phyloP scores from a whole-genome alignment of 2,888 invertebrate species.

The Stenurella melanura region DNA sequence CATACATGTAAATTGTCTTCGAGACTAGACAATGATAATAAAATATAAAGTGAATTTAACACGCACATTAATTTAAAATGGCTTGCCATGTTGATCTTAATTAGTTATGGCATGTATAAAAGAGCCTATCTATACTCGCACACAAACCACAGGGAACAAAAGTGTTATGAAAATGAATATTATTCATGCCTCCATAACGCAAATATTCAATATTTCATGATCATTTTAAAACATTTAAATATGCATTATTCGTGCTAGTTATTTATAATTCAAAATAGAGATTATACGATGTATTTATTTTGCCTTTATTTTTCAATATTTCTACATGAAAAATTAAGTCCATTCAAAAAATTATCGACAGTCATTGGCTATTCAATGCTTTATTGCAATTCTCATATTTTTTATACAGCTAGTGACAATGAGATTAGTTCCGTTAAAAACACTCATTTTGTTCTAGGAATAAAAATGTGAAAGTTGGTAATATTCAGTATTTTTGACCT shows the following conservation, averaged over 20 bases:
- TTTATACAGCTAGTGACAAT: no score
- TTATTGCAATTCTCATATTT: no score
- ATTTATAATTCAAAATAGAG: neutral
- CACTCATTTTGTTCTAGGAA: no score
- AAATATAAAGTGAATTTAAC: neutral
- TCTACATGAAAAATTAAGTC: no score
- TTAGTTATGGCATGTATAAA: neutral
- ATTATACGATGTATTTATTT: neutral
- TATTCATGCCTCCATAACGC: neutral
- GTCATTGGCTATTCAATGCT: no score
- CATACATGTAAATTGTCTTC: neutral
- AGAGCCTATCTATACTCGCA: neutral
- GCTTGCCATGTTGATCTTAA: conserved; percentile 7
- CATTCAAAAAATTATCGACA: no score
- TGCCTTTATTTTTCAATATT: no score
- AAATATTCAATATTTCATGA: neutral
- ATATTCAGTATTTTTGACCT: no score
- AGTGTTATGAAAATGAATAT: neutral
- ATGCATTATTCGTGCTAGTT: neutral
- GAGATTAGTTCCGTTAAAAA: no score
- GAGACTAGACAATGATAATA: neutral
- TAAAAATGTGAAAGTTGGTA: no score
- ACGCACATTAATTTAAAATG: neutral
- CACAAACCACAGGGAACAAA: neutral
- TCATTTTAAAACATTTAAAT: neutral